Evolutionary conservation across 2,113 vertebrate genomes (phyloP).

Genomic region (Cnemophilus loriae): DNA sequence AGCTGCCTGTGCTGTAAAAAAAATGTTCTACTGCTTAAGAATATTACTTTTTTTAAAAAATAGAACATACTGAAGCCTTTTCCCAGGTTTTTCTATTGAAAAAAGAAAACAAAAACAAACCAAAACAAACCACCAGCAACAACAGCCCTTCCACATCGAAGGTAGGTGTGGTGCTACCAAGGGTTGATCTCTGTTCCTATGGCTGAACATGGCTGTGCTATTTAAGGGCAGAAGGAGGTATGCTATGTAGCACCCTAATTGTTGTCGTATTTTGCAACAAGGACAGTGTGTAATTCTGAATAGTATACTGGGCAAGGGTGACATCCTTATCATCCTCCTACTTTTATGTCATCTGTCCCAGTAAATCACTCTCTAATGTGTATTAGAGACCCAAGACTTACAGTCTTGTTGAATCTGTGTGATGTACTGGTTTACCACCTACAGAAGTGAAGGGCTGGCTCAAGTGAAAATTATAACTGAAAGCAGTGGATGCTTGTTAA

Average conservation of each 20-base stretch:
- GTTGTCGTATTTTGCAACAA: neutral
- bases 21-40: neutral
- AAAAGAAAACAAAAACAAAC: no score
- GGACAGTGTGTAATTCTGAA: neutral
- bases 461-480: neutral
- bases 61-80: neutral
- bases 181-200: neutral
- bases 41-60: neutral
- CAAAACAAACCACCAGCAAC: neutral
- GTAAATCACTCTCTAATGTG: neutral
- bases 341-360: neutral
- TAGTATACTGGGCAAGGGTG: neutral
- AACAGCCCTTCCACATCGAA: rapidly evolving
- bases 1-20: neutral
- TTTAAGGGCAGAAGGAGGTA: neutral
- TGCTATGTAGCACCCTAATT: neutral
- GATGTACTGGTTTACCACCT: neutral
- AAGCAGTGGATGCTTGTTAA: neutral
- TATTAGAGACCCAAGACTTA: neutral
- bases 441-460: neutral
- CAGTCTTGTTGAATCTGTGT: neutral
- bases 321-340: neutral
- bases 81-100: neutral
- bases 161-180: neutral
- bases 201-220: neutral